These are phyloP conservation scores for Prionailurus bengalensis DNA, from an alignment of 2,113 vertebrate species.

Conservation along the genomic window DNA sequence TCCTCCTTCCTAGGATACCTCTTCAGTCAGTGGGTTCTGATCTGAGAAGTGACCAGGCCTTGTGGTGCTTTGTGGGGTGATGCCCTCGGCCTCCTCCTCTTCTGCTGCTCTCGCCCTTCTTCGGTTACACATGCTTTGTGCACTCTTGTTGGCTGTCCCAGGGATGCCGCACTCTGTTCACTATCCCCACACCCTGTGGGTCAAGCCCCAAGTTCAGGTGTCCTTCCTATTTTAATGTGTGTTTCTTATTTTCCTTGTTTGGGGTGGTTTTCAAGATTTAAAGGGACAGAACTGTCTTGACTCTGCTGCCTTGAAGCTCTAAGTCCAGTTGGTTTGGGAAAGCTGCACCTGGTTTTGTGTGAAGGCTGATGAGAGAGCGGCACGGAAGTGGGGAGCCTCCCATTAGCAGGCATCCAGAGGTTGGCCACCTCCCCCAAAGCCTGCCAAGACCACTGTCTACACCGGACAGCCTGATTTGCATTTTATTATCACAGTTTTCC, in stretches of 20 bases:
- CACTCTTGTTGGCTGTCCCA: background rate
- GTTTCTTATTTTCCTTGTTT: conserved; percentile 23
- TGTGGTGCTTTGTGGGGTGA: background rate
- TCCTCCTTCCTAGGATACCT: background rate
- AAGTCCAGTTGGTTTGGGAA: background rate
- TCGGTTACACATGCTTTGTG: background rate
- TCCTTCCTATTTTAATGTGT: background rate
- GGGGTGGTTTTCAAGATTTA: background rate
- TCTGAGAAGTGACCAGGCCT: background rate
- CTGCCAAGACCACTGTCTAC: fast-evolving
- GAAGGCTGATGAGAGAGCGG: background rate
- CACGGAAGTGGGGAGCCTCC: fast-evolving
- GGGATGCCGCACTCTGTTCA: background rate
- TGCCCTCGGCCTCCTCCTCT: background rate
- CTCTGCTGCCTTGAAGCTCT: background rate
- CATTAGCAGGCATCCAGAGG: background rate
- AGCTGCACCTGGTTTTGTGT: background rate
- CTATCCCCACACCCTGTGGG: background rate
- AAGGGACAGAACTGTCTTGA: background rate
- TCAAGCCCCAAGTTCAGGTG: background rate
- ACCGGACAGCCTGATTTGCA: background rate
- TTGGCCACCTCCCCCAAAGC: background rate
- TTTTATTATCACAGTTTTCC: background rate
- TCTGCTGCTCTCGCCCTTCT: background rate
- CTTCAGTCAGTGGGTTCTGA: background rate